Conservation (phyloP, 2,888 invertebrate genomes). For the Metacarcinus magister region DNA sequence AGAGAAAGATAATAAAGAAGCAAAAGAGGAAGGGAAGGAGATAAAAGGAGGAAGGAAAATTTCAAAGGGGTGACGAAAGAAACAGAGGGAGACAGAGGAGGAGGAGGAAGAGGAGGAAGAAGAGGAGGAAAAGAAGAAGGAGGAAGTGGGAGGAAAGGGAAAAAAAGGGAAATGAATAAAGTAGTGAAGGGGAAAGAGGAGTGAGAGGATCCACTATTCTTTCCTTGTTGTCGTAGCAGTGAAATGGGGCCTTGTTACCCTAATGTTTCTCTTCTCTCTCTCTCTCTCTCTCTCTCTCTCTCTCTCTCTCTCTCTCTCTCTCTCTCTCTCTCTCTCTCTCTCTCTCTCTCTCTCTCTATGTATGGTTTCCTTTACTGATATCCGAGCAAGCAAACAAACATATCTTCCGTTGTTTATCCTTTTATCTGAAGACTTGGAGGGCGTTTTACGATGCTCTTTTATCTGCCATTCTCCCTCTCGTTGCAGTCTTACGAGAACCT, state of each 20-base stretch:
- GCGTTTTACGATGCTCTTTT: not conserved
- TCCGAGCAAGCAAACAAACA: not conserved
- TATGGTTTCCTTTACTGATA: not conserved
- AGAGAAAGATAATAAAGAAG: not conserved
- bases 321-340: not conserved
- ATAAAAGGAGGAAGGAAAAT: not conserved
- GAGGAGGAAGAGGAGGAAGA: not conserved
- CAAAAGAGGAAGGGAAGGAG: not conserved
- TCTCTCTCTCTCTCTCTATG: not conserved
- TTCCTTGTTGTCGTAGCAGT: not conserved
- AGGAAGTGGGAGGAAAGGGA: not conserved
- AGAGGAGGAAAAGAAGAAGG: not conserved
- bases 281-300: not conserved
- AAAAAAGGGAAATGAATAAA: not conserved
- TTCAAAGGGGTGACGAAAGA: not conserved
- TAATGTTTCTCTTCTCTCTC: not conserved
- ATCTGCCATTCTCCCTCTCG: not conserved
- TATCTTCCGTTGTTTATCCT: not conserved
- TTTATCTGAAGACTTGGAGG: not conserved
- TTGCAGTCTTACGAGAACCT: constrained; percentile 73
- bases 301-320: not conserved
- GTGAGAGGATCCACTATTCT: not conserved
- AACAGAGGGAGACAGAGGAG: not conserved
- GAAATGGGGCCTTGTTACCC: not conserved
- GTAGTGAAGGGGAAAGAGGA: not conserved